A percentile compares a stretch with the other conserved stretches of the same genome.
Evolutionary conservation across 2,888 invertebrate species (phyloP).

Genomic region (Coenonympha glycerion): DNA sequence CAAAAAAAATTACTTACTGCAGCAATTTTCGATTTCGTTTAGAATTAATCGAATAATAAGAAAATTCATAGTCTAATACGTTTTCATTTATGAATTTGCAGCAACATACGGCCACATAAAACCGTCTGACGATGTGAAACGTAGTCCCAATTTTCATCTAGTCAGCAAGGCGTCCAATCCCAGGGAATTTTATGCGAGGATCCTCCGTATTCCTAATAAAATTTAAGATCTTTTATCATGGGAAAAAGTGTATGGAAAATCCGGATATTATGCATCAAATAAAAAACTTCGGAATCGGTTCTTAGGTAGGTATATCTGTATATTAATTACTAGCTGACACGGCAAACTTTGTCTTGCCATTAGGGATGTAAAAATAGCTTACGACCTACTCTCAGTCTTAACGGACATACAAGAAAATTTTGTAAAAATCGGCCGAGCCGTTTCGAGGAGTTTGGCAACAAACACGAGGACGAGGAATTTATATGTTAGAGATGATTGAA

Average conservation of each 20-base stretch:
- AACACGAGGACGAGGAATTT: no score
- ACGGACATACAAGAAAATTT: no score
- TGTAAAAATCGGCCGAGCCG: no score
- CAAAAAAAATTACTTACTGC: no score
- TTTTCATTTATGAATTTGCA: neutral
- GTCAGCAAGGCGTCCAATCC: conserved; percentile 12
- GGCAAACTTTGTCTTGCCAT: no score
- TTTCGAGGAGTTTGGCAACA: no score
- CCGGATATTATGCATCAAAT: neutral
- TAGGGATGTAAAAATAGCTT: no score
- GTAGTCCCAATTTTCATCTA: conserved; percentile 14
- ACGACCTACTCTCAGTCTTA: no score
- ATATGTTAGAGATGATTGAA: no score
- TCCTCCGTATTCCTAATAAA: conserved; percentile 1
- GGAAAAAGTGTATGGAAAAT: neutral
- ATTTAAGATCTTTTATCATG: conserved; percentile 3
- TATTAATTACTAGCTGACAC: no score
- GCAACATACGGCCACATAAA: conserved; percentile 11
- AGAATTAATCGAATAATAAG: neutral
- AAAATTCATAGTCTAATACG: neutral
- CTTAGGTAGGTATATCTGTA: no score
- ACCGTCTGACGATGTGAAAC: conserved; percentile 17
- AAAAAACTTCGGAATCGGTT: no score
- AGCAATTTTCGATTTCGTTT: neutral
- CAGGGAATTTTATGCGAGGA: conserved; percentile 10